Conservation (phyloP, 2,797 vertebrate genomes). For the Periparus ater region DNA sequence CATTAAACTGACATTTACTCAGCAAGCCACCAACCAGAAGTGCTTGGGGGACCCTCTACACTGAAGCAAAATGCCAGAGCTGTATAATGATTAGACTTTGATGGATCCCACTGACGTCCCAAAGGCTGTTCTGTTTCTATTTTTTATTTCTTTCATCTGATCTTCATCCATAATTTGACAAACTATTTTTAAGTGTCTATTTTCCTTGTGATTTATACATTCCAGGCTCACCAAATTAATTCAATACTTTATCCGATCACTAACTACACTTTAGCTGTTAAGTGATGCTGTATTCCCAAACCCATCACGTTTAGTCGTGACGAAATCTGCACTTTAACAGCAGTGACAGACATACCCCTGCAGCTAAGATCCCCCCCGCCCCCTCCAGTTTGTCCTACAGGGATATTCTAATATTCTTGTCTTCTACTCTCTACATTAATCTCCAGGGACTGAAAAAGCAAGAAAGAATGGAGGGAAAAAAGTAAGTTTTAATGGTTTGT, state of each 20-base stretch:
- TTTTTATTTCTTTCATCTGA: constrained; percentile 57
- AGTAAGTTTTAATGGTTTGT: background rate
- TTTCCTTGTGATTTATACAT: constrained; percentile 25
- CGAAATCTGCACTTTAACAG: background rate
- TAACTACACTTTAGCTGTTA: background rate
- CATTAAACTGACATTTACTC: constrained; percentile 76
- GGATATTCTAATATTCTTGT: background rate
- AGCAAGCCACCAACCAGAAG: constrained; percentile 53
- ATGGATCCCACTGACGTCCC: constrained; percentile 47
- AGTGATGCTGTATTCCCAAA: background rate
- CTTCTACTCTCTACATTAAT: background rate
- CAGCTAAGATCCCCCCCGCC: background rate
- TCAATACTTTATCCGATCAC: background rate
- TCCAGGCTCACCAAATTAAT: constrained; percentile 2
- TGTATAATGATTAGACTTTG: constrained; percentile 61
- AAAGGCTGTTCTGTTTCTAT: constrained; percentile 55
- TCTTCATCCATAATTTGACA: constrained; percentile 47
- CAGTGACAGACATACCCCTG: background rate
- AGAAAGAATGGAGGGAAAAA: background rate
- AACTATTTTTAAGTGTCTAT: constrained; percentile 53
- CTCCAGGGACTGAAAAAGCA: background rate
- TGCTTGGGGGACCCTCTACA: constrained; percentile 44
- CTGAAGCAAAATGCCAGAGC: constrained; percentile 61
- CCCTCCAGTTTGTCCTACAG: background rate
- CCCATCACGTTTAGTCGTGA: accelerated